A percentile compares a stretch with the other conserved stretches of the same genome.
phyloP scores from a whole-genome alignment of 2,797 vertebrate species.

The Ataeniobius toweri region DNA sequence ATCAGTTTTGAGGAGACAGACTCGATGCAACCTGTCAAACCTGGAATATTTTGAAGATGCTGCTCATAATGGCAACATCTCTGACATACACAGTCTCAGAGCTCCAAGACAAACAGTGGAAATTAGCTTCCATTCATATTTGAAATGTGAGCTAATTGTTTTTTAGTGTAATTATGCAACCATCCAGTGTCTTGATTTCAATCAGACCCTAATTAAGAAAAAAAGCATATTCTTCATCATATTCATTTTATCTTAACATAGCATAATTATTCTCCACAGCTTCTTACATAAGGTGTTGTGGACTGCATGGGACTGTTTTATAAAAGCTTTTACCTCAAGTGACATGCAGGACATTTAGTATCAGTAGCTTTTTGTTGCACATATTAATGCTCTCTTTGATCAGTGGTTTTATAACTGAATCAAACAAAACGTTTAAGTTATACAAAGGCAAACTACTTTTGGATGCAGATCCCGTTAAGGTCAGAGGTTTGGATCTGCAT shows the following conservation, averaged over 20 bases:
- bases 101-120: slow-evolving; percentile 43
- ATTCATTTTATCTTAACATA: slow-evolving; percentile 33
- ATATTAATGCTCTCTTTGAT: neutral
- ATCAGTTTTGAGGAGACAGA: slow-evolving; percentile 65
- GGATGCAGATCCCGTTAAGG: neutral
- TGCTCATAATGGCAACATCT: slow-evolving; percentile 85
- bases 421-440: neutral
- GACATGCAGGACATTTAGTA: neutral
- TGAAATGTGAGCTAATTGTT: slow-evolving; percentile 42
- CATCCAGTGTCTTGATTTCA: slow-evolving; percentile 34
- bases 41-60: slow-evolving; percentile 85
- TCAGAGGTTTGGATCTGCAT: neutral
- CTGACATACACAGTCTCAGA: slow-evolving; percentile 84
- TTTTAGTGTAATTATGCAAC: slow-evolving; percentile 25
- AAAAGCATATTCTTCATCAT: slow-evolving; percentile 1
- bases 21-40: slow-evolving; percentile 84
- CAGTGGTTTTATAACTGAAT: neutral
- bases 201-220: slow-evolving; percentile 35
- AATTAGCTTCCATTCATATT: slow-evolving; percentile 59
- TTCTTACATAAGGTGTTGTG: slow-evolving; percentile 15
- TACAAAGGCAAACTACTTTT: neutral
- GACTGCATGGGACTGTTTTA: neutral
- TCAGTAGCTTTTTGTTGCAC: neutral
- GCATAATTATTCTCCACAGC: slow-evolving; percentile 25
- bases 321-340: neutral